A percentile compares a stretch with the other conserved stretches of the same genome.
These are phyloP conservation scores for Hydrozoanthus gracilis DNA, from an alignment of 92 coral and sea anemone species.

Conservation along the genomic window DNA sequence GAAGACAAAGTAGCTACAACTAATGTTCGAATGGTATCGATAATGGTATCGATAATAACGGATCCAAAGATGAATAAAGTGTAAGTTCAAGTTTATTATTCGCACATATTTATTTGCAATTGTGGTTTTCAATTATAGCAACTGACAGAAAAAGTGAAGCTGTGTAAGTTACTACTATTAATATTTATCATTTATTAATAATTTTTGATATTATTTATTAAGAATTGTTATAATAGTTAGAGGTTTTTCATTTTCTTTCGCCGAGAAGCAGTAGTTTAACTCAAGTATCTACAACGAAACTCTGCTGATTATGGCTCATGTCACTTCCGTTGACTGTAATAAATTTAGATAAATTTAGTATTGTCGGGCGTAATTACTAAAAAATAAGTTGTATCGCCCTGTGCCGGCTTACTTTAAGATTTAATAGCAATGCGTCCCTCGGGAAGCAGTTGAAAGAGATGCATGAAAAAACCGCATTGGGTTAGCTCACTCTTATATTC, in stretches of 20 bases:
- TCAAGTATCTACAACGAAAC: constrained; percentile 14
- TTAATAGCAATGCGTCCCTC: constrained; percentile 1
- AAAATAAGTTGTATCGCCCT: not conserved
- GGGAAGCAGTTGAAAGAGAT: constrained; percentile 11
- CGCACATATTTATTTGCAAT: too few relatives aligned
- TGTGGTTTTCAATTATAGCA: too few relatives aligned
- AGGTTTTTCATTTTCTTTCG: not conserved
- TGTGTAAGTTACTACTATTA: too few relatives aligned
- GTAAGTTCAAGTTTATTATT: too few relatives aligned
- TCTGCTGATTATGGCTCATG: constrained; percentile 10
- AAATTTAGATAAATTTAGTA: constrained; percentile 7
- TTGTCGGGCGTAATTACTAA: constrained; percentile 9
- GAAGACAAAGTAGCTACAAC: too few relatives aligned
- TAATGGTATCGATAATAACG: too few relatives aligned
- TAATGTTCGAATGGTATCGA: too few relatives aligned
- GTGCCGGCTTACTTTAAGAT: constrained; percentile 16
- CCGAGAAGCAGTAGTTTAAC: constrained; percentile 5
- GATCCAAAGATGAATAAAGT: too few relatives aligned
- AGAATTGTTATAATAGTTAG: too few relatives aligned
- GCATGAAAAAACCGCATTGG: constrained; percentile 15
- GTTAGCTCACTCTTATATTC: constrained; percentile 16
- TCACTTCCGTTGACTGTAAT: constrained; percentile 15
- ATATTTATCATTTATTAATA: too few relatives aligned
- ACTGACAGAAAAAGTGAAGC: too few relatives aligned
- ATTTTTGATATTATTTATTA: too few relatives aligned